A percentile compares a stretch with the other conserved stretches of the same genome.
Conservation (phyloP, 2,888 invertebrate species). For the Drosophila macrospina region DNA sequence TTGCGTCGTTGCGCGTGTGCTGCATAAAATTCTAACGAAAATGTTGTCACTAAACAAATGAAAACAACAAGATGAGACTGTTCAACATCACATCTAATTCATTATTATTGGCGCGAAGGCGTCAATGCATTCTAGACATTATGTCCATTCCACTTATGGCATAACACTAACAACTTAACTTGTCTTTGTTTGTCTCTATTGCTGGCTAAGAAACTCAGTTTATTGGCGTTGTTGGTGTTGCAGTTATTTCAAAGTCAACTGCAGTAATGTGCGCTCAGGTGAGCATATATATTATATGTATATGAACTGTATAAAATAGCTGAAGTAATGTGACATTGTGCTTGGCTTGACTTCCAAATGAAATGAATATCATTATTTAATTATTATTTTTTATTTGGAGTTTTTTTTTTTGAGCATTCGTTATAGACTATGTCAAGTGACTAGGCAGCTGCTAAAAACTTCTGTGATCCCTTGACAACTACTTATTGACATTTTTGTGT, state of each 20-base stretch:
- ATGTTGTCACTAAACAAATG: conserved; percentile 12
- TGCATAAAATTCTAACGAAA: conserved; percentile 5
- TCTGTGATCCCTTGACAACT: conserved; percentile 2
- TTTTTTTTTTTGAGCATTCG: neutral
- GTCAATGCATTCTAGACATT: conserved; percentile 19
- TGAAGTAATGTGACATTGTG: conserved; percentile 12
- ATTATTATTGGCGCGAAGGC: conserved; percentile 33
- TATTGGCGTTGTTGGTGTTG: neutral
- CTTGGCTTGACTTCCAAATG: neutral
- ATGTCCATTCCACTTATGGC: conserved; percentile 27
- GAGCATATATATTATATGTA: conserved; percentile 10
- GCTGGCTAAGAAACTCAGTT: conserved; percentile 10
- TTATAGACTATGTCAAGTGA: neutral
- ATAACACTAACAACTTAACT: conserved; percentile 12
- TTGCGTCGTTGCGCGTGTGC: conserved; percentile 29
- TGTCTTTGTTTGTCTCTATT: conserved; percentile 11
- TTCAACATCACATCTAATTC: conserved; percentile 16
- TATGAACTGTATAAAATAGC: neutral
- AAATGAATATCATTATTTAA: neutral
- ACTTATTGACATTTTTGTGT: conserved; percentile 19
- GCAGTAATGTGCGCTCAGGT: conserved; percentile 31
- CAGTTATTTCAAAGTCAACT: conserved; percentile 22
- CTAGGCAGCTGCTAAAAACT: neutral
- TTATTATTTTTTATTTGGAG: neutral
- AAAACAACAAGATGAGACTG: conserved; percentile 11